Conservation (phyloP, 2,113 vertebrate genomes). For the Ptilonorhynchus violaceus region DNA sequence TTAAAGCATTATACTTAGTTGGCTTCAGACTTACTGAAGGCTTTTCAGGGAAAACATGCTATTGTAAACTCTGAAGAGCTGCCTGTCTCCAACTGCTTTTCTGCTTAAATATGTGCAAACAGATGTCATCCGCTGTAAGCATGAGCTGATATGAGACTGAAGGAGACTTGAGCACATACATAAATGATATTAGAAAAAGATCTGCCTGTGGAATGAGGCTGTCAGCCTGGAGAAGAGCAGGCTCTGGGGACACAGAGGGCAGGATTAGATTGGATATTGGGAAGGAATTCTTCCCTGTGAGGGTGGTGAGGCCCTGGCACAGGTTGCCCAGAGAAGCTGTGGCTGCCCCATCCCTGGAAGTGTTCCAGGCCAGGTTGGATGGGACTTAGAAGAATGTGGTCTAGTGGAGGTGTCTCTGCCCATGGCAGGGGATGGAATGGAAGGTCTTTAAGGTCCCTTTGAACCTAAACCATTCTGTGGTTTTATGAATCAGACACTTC, state of each 20-base stretch:
- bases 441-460: background rate
- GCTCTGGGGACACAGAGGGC: background rate
- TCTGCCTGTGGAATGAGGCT: background rate
- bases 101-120: background rate
- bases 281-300: background rate
- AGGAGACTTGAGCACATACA: fast-evolving
- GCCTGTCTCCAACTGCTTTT: background rate
- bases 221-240: background rate
- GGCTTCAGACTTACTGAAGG: background rate
- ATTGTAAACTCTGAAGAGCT: background rate
- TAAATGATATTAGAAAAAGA: background rate
- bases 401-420: background rate
- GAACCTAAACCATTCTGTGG: background rate
- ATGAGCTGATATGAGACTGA: background rate
- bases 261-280: background rate
- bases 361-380: background rate
- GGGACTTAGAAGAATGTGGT: background rate
- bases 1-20: background rate
- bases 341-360: background rate
- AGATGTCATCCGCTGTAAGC: background rate
- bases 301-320: background rate
- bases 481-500: background rate
- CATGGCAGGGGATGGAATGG: background rate
- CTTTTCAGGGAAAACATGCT: background rate
- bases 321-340: background rate